phyloP scores from a whole-genome alignment of 2,113 vertebrate species.

The Dendrocopos noguchii region DNA sequence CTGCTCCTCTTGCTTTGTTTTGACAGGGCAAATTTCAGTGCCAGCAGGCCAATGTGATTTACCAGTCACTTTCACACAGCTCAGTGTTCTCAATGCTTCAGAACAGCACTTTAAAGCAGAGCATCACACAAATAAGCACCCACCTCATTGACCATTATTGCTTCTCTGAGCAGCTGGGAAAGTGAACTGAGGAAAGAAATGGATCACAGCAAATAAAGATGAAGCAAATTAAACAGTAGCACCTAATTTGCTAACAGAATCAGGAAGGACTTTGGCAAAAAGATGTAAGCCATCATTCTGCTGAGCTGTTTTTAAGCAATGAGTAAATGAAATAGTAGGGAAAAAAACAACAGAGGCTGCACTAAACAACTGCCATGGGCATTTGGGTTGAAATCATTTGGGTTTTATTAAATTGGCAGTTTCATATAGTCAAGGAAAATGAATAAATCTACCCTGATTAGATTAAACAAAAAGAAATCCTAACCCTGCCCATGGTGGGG shows the following conservation, averaged over 20 bases:
- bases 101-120: background rate
- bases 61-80: background rate
- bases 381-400: background rate
- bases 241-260: background rate
- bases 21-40: background rate
- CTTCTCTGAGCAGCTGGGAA: conserved; percentile 18
- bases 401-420: background rate
- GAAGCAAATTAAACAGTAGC: background rate
- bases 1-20: background rate
- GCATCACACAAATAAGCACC: background rate
- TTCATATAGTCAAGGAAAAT: background rate
- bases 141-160: background rate
- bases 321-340: background rate
- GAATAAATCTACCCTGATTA: background rate
- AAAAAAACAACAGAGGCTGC: background rate
- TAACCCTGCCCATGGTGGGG: too few species aligned
- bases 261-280: background rate
- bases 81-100: background rate
- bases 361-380: background rate
- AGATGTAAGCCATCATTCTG: background rate
- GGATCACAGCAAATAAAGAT: background rate
- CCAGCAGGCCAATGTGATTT: background rate
- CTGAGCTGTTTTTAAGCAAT: conserved; percentile 12
- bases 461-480: background rate
- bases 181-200: conserved; percentile 22